Conservation (phyloP, 2,888 invertebrate species). For the Eristalis intricaria region DNA sequence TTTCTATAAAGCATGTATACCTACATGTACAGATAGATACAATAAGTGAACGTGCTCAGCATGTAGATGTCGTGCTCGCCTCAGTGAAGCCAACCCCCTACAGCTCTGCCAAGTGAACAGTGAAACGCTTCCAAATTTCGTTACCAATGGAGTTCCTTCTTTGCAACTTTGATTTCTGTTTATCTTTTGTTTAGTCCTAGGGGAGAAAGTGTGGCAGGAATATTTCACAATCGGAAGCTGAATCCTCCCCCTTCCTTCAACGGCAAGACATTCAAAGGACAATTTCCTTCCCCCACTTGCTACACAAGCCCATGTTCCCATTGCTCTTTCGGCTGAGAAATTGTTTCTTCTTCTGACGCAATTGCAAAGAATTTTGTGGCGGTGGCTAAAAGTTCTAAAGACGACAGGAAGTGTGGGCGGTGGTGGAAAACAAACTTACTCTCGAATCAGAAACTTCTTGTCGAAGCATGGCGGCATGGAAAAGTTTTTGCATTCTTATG, state of each 20-base stretch:
- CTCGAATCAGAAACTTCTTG: constrained; percentile 53
- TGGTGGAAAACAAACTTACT: constrained; percentile 50
- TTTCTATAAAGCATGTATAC: constrained; percentile 32
- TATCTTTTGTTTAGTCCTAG: constrained; percentile 78
- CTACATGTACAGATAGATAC: constrained; percentile 59
- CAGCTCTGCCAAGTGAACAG: constrained; percentile 74
- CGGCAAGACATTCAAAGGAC: constrained; percentile 39
- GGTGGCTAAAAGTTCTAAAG: constrained; percentile 26
- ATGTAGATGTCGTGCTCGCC: constrained; percentile 73
- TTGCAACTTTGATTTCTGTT: constrained; percentile 81
- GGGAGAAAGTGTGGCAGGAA: constrained; percentile 49
- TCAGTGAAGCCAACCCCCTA: constrained; percentile 59
- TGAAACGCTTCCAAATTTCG: constrained; percentile 75
- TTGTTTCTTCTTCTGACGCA: constrained; percentile 44
- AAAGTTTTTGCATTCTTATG: constrained; percentile 50
- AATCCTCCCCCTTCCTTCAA: constrained; percentile 46
- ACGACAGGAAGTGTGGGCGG: constrained; percentile 34
- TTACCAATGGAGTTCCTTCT: constrained; percentile 73
- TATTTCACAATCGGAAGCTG: constrained; percentile 67
- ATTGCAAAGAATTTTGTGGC: constrained; percentile 38
- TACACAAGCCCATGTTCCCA: not conserved
- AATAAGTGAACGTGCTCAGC: constrained; percentile 81
- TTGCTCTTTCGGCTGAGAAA: not conserved
- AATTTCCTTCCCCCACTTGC: constrained; percentile 2
- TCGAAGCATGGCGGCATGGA: constrained; percentile 25